Evolutionary conservation across 2,797 vertebrate species (phyloP), one percentile per base, ranked within the genome.

Genomic region (Phalloptychus januarius): DNA sequence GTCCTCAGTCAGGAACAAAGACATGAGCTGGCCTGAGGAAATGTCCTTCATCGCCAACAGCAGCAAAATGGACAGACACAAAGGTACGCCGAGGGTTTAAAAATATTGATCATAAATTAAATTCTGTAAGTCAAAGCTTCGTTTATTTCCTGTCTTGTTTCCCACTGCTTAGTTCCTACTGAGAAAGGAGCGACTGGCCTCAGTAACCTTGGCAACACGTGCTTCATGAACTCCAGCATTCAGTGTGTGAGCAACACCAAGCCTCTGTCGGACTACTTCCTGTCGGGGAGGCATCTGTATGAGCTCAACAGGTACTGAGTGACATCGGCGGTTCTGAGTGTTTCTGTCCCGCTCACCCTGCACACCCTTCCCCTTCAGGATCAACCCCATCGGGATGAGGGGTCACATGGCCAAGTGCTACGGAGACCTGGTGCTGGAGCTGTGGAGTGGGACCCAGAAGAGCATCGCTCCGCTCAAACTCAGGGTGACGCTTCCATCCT

Each of bases 391-490:
- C 63, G 98, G 98, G 89, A 99, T 99, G 98, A 97, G 98, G 82
- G 98, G 98, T 70, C 98, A 99, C 94, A 99, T 99, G 98, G 98
- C 98, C 86, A 99, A 99, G 89, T 99, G 98, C 91, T 99, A 99
- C 0, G 98, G 98, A n/a, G 98, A 99, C 94, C 95, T 99, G 93
- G 97, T 98, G 70, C 96, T 99, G 93, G 98, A 99, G 93, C 94
- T 99, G 84, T 99, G 98, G 98, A 99, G 96, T 70, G 98, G 98
- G 72, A 98, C 98, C 0, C 98, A 99, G 94, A 99, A 99, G 94
- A 99, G 98, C 58, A 93, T 99, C 28, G 98, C 98, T 20, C 98
- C 98, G 0, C 94, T 99, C 76, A 99, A 99, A 92, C 96, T 99
- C 88, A 94, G 98, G 95, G 98, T 99, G 85, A 91, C 1, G n/a